Conservation (phyloP, 2,797 vertebrate genomes). For the Hippoglossus hippoglossus region DNA sequence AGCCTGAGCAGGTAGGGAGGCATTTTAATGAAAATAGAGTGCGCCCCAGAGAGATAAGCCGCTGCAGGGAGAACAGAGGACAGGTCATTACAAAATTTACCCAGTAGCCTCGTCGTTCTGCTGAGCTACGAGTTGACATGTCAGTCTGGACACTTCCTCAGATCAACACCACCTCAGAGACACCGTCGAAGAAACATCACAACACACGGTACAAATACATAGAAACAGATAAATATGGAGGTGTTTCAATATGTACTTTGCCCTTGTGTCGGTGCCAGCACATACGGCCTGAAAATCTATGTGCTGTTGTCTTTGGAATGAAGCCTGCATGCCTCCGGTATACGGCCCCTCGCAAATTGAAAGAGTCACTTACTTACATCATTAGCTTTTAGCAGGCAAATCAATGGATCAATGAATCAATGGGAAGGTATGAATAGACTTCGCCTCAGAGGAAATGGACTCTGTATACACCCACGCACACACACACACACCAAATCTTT, state of each 20-base stretch:
- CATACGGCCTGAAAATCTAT: constrained; percentile 50
- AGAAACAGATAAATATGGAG: constrained; percentile 29
- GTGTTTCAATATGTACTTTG: constrained; percentile 40
- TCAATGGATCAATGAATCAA: constrained; percentile 88
- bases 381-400: constrained; percentile 85
- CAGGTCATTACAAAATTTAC: constrained; percentile 35
- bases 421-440: constrained; percentile 83
- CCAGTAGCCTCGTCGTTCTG: constrained; percentile 7
- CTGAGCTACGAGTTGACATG: constrained; percentile 44
- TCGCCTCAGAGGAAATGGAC: constrained; percentile 77
- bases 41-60: constrained; percentile 8
- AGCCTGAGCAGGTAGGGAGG: not conserved
- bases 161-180: constrained; percentile 30
- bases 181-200: constrained; percentile 13
- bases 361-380: constrained; percentile 84
- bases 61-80: constrained; percentile 22
- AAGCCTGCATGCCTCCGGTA: constrained; percentile 67
- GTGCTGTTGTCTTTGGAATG: constrained; percentile 68
- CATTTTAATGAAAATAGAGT: constrained; percentile 13
- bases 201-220: not conserved
- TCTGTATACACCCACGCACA: constrained; percentile 39
- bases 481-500: constrained; percentile 70
- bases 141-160: constrained; percentile 43
- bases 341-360: constrained; percentile 70
- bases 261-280: constrained; percentile 40